Evolutionary conservation across 2,888 invertebrate genomes (phyloP).

Genomic region (Protophormia terraenovae): DNA sequence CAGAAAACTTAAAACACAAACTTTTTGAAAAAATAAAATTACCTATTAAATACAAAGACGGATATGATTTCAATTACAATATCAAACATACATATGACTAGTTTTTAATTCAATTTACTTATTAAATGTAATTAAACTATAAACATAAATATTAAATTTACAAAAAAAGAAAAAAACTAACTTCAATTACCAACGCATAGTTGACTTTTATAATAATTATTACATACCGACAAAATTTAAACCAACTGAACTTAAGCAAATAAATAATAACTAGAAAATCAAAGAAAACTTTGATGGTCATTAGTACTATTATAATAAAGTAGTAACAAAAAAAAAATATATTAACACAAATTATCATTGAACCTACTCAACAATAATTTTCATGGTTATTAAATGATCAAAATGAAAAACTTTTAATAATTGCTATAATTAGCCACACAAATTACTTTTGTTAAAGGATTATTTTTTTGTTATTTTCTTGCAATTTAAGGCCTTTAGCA

Average conservation of each 20-base stretch:
- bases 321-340: neutral
- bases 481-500: neutral
- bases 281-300: slow-evolving; percentile 20
- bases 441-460: slow-evolving; percentile 20
- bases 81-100: neutral
- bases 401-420: slow-evolving; percentile 28
- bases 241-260: neutral
- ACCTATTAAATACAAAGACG: slow-evolving; percentile 10
- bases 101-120: slow-evolving; percentile 22
- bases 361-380: neutral
- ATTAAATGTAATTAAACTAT: slow-evolving; percentile 29
- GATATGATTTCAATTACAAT: slow-evolving; percentile 41
- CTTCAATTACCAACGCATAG: neutral
- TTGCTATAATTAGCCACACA: slow-evolving; percentile 1
- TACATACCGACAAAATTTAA: neutral
- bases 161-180: neutral
- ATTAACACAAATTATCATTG: slow-evolving; percentile 14
- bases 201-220: neutral
- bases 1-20: slow-evolving; percentile 39
- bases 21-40: neutral
- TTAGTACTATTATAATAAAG: neutral
- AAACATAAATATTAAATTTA: neutral
- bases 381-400: slow-evolving; percentile 40
- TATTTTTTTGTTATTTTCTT: neutral
- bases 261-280: neutral